phyloP scores from a whole-genome alignment of 2,797 vertebrate species.

The Helarctos malayanus region DNA sequence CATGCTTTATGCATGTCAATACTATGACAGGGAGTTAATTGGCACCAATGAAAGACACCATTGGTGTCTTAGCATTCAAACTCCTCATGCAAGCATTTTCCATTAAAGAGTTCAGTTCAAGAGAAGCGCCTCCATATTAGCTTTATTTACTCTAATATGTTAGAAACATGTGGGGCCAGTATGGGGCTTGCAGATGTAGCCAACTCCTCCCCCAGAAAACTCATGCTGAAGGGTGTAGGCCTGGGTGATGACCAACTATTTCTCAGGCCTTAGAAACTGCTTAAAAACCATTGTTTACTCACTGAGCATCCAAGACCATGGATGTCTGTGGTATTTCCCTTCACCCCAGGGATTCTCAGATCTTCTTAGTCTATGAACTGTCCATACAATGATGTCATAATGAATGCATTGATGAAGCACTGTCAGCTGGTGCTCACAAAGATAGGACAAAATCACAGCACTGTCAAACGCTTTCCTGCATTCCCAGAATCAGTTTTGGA shows the following conservation, averaged over 20 bases:
- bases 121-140: not conserved
- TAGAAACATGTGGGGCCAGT: not conserved
- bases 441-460: conserved; percentile 4
- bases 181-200: not conserved
- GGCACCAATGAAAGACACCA: not conserved
- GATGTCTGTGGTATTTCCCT: conserved; percentile 65
- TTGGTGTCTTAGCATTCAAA: not conserved
- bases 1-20: not conserved
- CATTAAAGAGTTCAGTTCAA: not conserved
- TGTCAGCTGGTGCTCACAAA: conserved; percentile 37
- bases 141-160: not conserved
- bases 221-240: not conserved
- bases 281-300: conserved; percentile 58
- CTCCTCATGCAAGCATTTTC: not conserved
- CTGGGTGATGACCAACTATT: conserved; percentile 62
- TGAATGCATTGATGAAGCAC: not conserved
- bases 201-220: conserved; percentile 5
- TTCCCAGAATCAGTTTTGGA: conserved; percentile 57
- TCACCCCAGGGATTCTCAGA: conserved; percentile 37
- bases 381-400: conserved; percentile 58
- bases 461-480: not conserved
- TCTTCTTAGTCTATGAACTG: conserved; percentile 47
- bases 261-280: conserved; percentile 36
- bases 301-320: not conserved
- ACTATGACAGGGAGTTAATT: not conserved